Conservation (phyloP, 2,797 vertebrate genomes). For the Peromyscus eremicus region DNA sequence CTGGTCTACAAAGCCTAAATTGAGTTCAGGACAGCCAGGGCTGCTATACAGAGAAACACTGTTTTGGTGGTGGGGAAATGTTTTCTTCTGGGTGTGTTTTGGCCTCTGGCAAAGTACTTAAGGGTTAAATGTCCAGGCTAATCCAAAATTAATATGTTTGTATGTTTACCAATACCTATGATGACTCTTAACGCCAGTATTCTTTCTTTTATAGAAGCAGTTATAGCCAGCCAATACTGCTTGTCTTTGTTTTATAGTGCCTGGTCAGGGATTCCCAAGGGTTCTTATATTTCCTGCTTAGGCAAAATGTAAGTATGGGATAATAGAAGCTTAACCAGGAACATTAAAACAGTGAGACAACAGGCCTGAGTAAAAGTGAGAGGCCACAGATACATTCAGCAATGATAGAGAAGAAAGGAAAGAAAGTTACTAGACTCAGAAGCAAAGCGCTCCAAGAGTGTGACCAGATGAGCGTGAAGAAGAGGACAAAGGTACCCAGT, state of each 20-base stretch:
- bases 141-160: neutral
- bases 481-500: neutral
- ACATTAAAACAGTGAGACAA: neutral
- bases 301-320: neutral
- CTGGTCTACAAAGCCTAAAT: neutral
- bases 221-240: neutral
- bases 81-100: neutral
- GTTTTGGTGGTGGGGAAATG: neutral
- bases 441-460: neutral
- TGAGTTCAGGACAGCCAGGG: neutral
- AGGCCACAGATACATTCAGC: neutral
- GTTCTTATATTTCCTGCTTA: constrained; percentile 39
- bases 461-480: neutral
- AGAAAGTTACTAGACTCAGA: neutral
- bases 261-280: neutral
- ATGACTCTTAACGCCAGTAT: neutral
- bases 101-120: neutral
- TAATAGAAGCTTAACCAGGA: constrained; percentile 12
- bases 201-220: constrained; percentile 46
- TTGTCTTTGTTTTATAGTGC: constrained; percentile 19
- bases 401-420: constrained; percentile 12
- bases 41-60: neutral
- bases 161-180: constrained; percentile 3
- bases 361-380: constrained; percentile 27
- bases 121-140: constrained; percentile 11